Evolutionary conservation across 2,888 invertebrate species (phyloP), one percentile per base, ranked within the genome.

Genomic region (Brachyptera putata): DNA sequence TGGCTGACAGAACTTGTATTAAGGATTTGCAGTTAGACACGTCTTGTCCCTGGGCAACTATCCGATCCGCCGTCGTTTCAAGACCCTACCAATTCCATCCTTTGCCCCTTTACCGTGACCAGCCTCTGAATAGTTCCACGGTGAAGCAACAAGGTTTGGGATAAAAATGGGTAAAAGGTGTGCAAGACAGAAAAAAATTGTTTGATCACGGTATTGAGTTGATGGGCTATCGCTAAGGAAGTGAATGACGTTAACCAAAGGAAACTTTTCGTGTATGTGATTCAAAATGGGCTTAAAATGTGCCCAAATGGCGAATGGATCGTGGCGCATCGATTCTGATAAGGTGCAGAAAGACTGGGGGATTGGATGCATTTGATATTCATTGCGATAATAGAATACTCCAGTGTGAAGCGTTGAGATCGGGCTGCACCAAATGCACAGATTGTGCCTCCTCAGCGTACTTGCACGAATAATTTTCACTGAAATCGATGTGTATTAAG

Each of bases 271-370:
- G 30, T 22, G 63, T 57, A 64, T 21, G 43, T 59, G 57, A 26
- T 65, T 18, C 13, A 71, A 65, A 30, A 71, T 63, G 63, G 72
- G 73, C 57, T 65, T 57, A 36, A 75, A 61, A 64, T 74, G 73
- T 36, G 70, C 70, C 72, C 74, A 75, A 53, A 75, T 71, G 14
- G 72, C 72, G 48, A 67, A 66, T 36, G 73, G 70, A 50, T 68
- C 68, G 68, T 75, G 74, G 5, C 67, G 59, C 2, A 70, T 63
- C 67, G 69, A 68, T 16, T 60, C 55, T 26, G 70, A 70, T 4
- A 71, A 57, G 61, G 70, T 69, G 63, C 70, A 69, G 62, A 59
- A 66, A 67, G 60, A 69, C 60, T 9, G 71, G 73, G 71, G 67
- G 61, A 70, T 69, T 62, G 66, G 69, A 1, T 67, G 67, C 25